A percentile compares a stretch with the other conserved stretches of the same genome.
These are phyloP conservation scores for Denticeps clupeoides DNA, from an alignment of 2,797 vertebrate genomes.

Conservation along the genomic window DNA sequence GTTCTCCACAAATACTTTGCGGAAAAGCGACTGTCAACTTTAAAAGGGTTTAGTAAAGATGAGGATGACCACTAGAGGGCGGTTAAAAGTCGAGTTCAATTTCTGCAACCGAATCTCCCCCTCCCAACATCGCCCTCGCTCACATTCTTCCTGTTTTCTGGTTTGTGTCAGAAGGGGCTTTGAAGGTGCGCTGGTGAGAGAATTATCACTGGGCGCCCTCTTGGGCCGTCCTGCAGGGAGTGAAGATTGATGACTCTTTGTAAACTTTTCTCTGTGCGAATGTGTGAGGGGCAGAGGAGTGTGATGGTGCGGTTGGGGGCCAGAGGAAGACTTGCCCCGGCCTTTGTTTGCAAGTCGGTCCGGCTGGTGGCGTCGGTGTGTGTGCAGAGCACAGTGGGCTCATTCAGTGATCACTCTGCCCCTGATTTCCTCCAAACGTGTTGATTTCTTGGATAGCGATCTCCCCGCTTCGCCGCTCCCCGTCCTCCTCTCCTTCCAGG, in stretches of 20 bases:
- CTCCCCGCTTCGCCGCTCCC: no score
- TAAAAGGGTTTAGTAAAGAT: no score
- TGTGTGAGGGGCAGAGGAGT: conserved; percentile 26
- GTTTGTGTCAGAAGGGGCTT: conserved; percentile 51
- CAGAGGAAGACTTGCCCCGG: no score
- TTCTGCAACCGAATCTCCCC: conserved; percentile 11
- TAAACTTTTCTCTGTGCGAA: conserved; percentile 44
- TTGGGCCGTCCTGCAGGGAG: conserved; percentile 40
- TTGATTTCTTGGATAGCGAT: no score
- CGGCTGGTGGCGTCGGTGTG: not conserved
- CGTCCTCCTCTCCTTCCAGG: no score
- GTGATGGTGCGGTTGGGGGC: not conserved
- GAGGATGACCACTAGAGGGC: conserved; percentile 67
- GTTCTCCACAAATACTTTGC: no score
- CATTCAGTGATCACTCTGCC: no score
- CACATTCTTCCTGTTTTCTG: conserved; percentile 50
- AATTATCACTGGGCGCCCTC: conserved; percentile 53
- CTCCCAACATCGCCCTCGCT: conserved; percentile 4
- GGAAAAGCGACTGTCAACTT: no score
- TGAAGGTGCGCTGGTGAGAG: conserved; percentile 48
- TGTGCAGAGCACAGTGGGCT: not conserved
- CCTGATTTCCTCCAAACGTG: no score
- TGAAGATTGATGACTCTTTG: conserved; percentile 50
- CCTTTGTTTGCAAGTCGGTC: no score
- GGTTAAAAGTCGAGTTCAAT: conserved; percentile 43